A percentile compares a stretch with the other conserved stretches of the same genome.
Evolutionary conservation across 2,797 vertebrate genomes (phyloP).

Genomic region (Diplodus puntazzo): DNA sequence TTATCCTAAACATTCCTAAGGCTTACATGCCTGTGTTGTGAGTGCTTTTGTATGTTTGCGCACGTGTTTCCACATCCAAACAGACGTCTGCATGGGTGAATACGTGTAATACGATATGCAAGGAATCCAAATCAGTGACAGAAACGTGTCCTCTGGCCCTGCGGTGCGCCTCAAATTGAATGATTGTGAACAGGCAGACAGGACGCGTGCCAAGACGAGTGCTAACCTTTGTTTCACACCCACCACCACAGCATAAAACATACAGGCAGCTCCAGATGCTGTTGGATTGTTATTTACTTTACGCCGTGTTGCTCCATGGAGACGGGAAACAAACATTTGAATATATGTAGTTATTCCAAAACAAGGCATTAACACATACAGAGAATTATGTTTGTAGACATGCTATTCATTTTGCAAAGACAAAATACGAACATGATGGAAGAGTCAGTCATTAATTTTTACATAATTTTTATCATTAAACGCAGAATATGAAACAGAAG

Average conservation of each 20-base stretch:
- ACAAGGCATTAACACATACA: constrained; percentile 6
- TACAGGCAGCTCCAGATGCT: constrained; percentile 60
- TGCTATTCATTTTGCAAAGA: constrained; percentile 11
- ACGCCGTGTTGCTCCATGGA: constrained; percentile 41
- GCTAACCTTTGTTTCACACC: constrained; percentile 64
- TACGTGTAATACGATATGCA: constrained; percentile 1
- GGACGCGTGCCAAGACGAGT: constrained; percentile 46
- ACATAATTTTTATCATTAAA: constrained; percentile 3
- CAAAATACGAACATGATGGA: not conserved
- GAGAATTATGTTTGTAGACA: not conserved
- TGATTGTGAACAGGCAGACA: constrained; percentile 52
- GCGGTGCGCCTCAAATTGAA: constrained; percentile 11
- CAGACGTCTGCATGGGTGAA: constrained; percentile 5
- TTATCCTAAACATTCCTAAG: not conserved
- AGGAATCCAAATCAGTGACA: constrained; percentile 33
- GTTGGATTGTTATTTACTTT: constrained; percentile 53
- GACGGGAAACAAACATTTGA: constrained; percentile 50
- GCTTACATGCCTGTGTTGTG: not conserved
- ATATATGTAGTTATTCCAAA: constrained; percentile 29
- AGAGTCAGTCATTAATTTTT: not conserved
- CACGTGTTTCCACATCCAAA: constrained; percentile 8
- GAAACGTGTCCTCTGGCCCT: constrained; percentile 23
- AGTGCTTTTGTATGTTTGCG: constrained; percentile 6
- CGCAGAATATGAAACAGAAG: not conserved
- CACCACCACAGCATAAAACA: constrained; percentile 54